Evolutionary conservation across 2,888 invertebrate genomes (phyloP), one percentile per base, ranked within the genome.

Genomic region (Lymantria dispar): DNA sequence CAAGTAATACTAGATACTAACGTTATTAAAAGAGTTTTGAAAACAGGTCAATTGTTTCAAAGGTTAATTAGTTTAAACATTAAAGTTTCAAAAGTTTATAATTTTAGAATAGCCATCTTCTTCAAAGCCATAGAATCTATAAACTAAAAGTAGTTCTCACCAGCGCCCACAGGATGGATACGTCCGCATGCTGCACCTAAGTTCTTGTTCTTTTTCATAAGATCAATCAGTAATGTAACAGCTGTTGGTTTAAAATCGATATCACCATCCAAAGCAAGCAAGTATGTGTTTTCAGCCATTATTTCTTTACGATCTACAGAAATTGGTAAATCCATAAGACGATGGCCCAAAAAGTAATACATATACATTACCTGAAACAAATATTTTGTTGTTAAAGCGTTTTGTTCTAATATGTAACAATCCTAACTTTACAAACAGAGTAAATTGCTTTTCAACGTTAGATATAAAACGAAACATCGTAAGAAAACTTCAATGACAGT

Each of bases 111-210:
- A 22, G 5, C 22, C 22, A 22, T 5, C 5, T 22, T 22, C 5
- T 22, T 22, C 22, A 22, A 22, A 22, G 5, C 3, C 22, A 3
- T 22, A 22, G 22, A 22, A 22, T 33, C 8, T 33, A 33, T 33
- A 33, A 7, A 7, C 3, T 10, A 33, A 33, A 10, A 22, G 5
- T 22, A 22, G 33, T 44, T 59, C 72, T 50, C 12, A 90, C 90
- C 93, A 38, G 94, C 92, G 33, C 97, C 97, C 44, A 97, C 93
- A 0, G 98, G 98, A 89, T 98, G 98, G 70, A 98, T 97, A 52
- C 98, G 93, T 0, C 97, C 97, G 77, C 98, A 98, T 13, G 97
- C 97, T 9, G 97, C 97, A 0, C 97, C 97, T 60, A 97, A 86
- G 63, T 94, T 93, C 68, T 92, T 93, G 73, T 97, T 95, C 61